These are phyloP conservation scores for Brachypteracias leptosomus DNA, from an alignment of 2,113 vertebrate species.

Conservation along the genomic window DNA sequence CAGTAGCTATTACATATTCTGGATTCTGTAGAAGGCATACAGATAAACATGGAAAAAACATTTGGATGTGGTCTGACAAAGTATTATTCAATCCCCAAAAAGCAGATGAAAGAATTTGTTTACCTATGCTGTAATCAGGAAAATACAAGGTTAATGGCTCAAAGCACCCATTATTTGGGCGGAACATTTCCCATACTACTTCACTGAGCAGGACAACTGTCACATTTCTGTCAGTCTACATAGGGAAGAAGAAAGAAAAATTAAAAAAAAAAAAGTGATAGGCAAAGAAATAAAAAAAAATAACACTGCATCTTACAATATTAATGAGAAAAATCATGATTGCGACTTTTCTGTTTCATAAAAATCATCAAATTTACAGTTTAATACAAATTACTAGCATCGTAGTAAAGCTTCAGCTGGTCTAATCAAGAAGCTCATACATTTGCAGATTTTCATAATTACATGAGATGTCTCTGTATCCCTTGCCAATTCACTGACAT, in stretches of 20 bases:
- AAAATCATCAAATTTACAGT: conserved; percentile 36
- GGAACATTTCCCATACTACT: conserved; percentile 95
- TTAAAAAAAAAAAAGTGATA: not conserved
- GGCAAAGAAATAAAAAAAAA: conserved; percentile 1
- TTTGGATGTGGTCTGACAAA: not conserved
- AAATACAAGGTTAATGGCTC: conserved; percentile 92
- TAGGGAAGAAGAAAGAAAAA: not conserved
- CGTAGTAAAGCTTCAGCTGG: conserved; percentile 45
- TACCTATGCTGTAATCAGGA: conserved; percentile 97
- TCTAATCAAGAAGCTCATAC: conserved; percentile 56
- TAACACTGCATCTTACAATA: not conserved
- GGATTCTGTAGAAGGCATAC: not conserved
- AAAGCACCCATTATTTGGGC: conserved; percentile 87
- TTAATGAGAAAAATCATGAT: conserved; percentile 14
- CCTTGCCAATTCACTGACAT: conserved; percentile 3
- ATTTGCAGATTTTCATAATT: conserved; percentile 49
- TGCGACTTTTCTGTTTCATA: conserved; percentile 18
- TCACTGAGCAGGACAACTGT: conserved; percentile 91
- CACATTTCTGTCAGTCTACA: conserved; percentile 88
- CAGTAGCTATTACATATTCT: not conserved
- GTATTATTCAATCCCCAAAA: not conserved
- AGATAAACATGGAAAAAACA: not conserved
- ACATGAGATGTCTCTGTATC: conserved; percentile 14
- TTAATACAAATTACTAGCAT: conserved; percentile 47
- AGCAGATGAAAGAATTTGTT: not conserved